These are phyloP conservation scores for Halotydeus destructor DNA, from an alignment of 1,140 invertebrate species.

Conservation along the genomic window DNA sequence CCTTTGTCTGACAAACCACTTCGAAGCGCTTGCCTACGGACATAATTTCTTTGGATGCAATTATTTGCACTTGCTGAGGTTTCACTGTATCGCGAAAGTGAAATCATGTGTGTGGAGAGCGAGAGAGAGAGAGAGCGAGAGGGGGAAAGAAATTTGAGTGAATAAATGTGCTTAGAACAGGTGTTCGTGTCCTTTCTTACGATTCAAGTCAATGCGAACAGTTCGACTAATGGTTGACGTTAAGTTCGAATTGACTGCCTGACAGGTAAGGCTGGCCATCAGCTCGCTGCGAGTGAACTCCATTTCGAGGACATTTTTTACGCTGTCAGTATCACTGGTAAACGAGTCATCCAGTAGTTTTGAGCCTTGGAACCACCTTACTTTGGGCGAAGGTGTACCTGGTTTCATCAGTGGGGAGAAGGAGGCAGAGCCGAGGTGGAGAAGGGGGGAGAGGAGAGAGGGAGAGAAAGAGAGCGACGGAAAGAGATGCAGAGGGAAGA, in stretches of 20 bases:
- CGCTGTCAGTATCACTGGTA: background rate
- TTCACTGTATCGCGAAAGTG: conserved; percentile 39
- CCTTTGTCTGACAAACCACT: conserved; percentile 57
- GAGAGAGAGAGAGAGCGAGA: background rate
- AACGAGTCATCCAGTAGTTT: conserved; percentile 45
- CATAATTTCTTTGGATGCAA: conserved; percentile 10
- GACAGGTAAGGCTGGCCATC: no score
- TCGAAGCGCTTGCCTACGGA: conserved; percentile 33
- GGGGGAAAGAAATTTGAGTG: no score
- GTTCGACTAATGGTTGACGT: no score
- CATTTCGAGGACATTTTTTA: no score
- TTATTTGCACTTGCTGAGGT: conserved; percentile 42
- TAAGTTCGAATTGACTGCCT: no score
- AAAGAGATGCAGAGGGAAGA: background rate
- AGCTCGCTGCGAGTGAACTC: no score
- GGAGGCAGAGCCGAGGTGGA: background rate
- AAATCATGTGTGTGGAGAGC: background rate
- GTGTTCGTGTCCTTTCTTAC: no score
- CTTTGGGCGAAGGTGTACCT: conserved; percentile 51
- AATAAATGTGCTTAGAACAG: no score
- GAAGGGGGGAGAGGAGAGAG: background rate
- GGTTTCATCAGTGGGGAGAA: conserved; percentile 8
- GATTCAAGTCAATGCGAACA: no score
- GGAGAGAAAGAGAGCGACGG: background rate
- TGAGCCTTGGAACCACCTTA: conserved; percentile 65